Evolutionary conservation across 1,140 invertebrate species (phyloP).

Genomic region (Pygmarrhopalites habei): DNA sequence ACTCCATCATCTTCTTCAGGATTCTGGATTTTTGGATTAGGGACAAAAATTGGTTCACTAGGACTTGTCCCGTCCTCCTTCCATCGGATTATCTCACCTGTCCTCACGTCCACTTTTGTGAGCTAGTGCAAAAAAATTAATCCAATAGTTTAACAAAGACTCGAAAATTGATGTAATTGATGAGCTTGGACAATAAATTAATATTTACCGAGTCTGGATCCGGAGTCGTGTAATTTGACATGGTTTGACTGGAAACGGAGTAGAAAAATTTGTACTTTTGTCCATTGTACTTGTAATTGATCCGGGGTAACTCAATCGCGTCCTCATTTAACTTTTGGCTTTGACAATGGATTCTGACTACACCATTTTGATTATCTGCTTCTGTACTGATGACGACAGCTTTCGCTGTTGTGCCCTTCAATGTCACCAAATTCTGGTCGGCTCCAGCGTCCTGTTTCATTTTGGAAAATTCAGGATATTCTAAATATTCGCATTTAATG

Average conservation of each 20-base stretch:
- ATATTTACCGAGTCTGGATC: no score
- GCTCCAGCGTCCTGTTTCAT: not conserved
- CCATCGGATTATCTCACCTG: slow-evolving; percentile 9
- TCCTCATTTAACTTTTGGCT: no score
- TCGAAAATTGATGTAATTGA: no score
- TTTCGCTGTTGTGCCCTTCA: slow-evolving; percentile 14
- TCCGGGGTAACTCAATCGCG: slow-evolving; percentile 43
- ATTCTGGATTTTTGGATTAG: slow-evolving; percentile 23
- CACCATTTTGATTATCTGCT: slow-evolving; percentile 8
- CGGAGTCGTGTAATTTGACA: no score
- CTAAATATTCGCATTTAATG: not conserved
- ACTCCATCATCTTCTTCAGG: slow-evolving; percentile 45
- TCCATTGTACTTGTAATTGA: slow-evolving; percentile 45
- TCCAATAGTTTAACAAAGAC: no score
- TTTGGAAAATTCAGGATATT: not conserved
- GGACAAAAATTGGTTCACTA: slow-evolving; percentile 26
- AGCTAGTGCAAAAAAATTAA: slow-evolving; percentile 17
- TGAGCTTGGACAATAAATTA: no score
- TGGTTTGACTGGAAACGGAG: no score
- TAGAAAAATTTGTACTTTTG: slow-evolving; percentile 44
- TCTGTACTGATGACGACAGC: slow-evolving; percentile 24
- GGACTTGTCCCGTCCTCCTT: not conserved
- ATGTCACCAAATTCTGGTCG: slow-evolving; percentile 24
- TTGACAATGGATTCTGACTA: not conserved
- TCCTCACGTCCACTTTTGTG: slow-evolving; percentile 17